These are phyloP conservation scores for Varanus komodoensis DNA, from an alignment of 2,113 vertebrate genomes.

Conservation along the genomic window DNA sequence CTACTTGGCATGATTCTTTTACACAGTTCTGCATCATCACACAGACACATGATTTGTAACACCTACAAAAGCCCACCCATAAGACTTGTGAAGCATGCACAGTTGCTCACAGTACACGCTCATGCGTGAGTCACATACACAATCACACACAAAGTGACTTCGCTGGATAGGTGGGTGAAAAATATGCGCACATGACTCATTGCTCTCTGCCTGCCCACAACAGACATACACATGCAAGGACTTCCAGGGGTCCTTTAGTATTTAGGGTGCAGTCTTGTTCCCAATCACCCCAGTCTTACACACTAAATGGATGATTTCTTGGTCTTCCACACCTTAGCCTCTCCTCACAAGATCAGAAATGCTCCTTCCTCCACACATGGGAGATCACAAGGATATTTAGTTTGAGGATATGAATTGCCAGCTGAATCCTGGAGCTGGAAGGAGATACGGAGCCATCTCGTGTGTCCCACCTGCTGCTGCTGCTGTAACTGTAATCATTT, in stretches of 20 bases:
- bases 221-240: neutral
- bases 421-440: neutral
- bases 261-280: neutral
- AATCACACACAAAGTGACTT: neutral
- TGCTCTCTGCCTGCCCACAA: neutral
- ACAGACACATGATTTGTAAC: neutral
- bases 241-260: neutral
- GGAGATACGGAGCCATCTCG: too few relatives aligned
- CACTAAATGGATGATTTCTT: neutral
- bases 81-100: neutral
- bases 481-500: fast-evolving
- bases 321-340: neutral
- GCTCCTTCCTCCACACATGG: neutral
- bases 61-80: neutral
- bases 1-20: neutral
- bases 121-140: neutral
- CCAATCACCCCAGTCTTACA: neutral
- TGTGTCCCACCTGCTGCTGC: neutral
- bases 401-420: neutral
- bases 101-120: neutral
- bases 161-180: neutral
- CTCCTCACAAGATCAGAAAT: neutral
- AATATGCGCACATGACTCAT: neutral
- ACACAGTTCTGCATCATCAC: neutral
- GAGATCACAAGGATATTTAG: too few relatives aligned